Base-by-base conservation (phyloP, 1,140 invertebrate species). In the Danaus plexippus region DNA sequence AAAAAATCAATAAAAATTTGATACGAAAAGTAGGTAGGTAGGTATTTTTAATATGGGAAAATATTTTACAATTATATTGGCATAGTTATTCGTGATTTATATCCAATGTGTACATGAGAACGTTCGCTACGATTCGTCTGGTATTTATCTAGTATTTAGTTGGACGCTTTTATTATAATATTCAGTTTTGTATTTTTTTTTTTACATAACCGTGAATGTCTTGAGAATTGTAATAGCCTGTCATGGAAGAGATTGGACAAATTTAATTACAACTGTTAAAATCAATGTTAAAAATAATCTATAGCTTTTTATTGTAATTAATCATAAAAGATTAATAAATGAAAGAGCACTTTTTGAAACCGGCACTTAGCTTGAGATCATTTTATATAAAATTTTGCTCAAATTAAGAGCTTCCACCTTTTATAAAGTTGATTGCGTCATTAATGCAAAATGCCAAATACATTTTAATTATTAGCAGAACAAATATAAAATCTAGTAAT, bases 11-110 rank as follows among this genome's bases (percentile, higher is more conserved):
- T 70, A 76, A 76, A 71, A 80, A 78, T 78, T 84, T 80, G 76
- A 82, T 84, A 85, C 77, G 74, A 85, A 82, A 83, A 65, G 73
- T 86, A 84, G 80, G 69, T 86, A 84, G 83, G 77, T 86, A 86
- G 80, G 77, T 78, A 81, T 83, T 85, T 32, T 78, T 81, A 85
- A 82, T 82, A 84, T 74, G 77, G 65, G 69, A 79, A 77, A 79
- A 71, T 79, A 83, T 75, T 77, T 76, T 80, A 80, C 69, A 76
- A 73, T 73, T 77, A 70, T 72, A 72, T 71, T 60, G 68, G 71
- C 61, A 63, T 69, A 71, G 66, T 61, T 69, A 72, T 72, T 72
- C 53, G 58, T 60, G 68, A 67, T 74, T 75, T 77, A 65, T 74
- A 73, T 67, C 63, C 64, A 63, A 67, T 62, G 63, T 76, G 67